Conservation (phyloP, 1,140 invertebrate genomes). For the Temnothorax curvispinosus region DNA sequence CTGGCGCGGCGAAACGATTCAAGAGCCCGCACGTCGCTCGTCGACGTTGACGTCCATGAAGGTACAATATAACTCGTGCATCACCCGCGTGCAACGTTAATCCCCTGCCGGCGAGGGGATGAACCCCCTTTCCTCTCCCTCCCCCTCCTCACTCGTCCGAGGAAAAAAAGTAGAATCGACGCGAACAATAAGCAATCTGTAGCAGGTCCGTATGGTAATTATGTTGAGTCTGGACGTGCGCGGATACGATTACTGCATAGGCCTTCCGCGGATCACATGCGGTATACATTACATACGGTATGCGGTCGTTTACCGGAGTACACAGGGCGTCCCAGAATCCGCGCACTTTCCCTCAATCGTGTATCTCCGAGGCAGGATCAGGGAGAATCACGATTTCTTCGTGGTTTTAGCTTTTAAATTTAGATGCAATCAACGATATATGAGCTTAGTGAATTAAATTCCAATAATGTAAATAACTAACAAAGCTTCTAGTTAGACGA, state of each 20-base stretch:
- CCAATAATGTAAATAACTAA: neutral
- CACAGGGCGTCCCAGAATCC: constrained; percentile 12
- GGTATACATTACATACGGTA: constrained; percentile 64
- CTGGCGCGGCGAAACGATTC: neutral
- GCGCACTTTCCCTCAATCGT: neutral
- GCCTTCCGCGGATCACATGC: constrained; percentile 54
- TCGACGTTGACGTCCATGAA: constrained; percentile 66
- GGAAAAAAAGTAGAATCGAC: constrained; percentile 3
- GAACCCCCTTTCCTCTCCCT: neutral
- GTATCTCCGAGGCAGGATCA: neutral
- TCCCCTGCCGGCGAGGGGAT: constrained; percentile 11
- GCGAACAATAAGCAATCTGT: constrained; percentile 70
- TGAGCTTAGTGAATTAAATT: neutral
- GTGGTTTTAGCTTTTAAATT: neutral
- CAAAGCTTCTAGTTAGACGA: neutral
- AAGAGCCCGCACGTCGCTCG: neutral
- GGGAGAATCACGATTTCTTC: neutral
- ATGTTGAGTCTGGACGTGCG: constrained; percentile 60
- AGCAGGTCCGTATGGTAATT: constrained; percentile 60
- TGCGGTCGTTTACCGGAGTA: constrained; percentile 35
- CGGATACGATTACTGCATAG: constrained; percentile 36
- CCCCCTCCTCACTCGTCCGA: neutral
- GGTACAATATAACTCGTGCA: constrained; percentile 60
- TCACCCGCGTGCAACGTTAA: constrained; percentile 57
- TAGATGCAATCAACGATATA: neutral